phyloP scores from a whole-genome alignment of 2,888 invertebrate genomes.

The Gasteruption jaculator region DNA sequence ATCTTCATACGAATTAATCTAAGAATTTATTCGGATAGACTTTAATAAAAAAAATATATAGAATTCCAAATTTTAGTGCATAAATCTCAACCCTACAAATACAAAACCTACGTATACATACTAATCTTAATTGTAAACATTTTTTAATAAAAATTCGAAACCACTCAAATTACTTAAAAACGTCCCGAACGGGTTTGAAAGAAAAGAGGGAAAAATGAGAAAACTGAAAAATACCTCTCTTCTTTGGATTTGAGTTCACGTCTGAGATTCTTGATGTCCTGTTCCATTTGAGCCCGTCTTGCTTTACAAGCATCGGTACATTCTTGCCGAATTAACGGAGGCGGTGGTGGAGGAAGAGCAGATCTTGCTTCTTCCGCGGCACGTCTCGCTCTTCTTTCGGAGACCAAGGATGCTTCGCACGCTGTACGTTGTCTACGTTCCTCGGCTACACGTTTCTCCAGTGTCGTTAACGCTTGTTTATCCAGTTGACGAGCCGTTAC shows the following conservation, averaged over 20 bases:
- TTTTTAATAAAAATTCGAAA: not conserved
- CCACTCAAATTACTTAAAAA: not conserved
- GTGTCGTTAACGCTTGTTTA: conserved; percentile 68
- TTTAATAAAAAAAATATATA: no score
- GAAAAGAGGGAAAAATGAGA: no score
- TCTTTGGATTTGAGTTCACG: conserved; percentile 65
- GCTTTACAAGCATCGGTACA: conserved; percentile 67
- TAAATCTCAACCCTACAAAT: no score
- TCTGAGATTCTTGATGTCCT: conserved; percentile 63
- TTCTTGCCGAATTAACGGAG: conserved; percentile 53
- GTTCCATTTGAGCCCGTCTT: conserved; percentile 65
- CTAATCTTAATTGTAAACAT: not conserved
- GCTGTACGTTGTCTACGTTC: conserved; percentile 75
- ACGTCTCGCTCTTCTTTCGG: conserved; percentile 70
- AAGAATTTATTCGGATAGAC: no score
- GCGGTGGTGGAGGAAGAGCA: conserved; percentile 45
- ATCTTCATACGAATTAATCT: no score
- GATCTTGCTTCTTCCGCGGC: conserved; percentile 54
- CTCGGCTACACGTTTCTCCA: conserved; percentile 80
- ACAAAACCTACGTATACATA: no score
- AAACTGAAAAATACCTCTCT: conserved; percentile 55
- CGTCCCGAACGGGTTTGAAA: no score
- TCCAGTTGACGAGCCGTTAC: conserved; percentile 71
- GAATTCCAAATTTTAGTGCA: no score
- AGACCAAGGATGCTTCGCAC: conserved; percentile 68